phyloP scores from a whole-genome alignment of 2,113 vertebrate genomes.

The Glaucomys volans region DNA sequence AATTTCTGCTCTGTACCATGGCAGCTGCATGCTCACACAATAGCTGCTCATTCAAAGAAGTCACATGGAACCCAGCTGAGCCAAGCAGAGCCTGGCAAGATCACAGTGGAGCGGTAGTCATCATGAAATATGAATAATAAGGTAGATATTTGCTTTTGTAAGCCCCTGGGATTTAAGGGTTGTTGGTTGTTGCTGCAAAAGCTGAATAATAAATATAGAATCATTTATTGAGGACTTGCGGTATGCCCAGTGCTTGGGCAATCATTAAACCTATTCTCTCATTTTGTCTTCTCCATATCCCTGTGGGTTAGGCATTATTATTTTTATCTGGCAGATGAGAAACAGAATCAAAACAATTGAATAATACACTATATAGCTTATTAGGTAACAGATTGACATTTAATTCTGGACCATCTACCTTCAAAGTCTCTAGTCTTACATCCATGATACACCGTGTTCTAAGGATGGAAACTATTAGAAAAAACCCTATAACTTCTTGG shows the following conservation, averaged over 20 bases:
- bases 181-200: not conserved
- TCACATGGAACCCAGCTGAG: not conserved
- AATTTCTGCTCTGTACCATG: not conserved
- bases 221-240: not conserved
- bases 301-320: not conserved
- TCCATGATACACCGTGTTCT: not conserved
- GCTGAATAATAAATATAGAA: not conserved
- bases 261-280: not conserved
- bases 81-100: not conserved
- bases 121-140: not conserved
- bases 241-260: not conserved
- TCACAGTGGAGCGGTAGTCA: not conserved
- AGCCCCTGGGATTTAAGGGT: not conserved
- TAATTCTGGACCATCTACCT: not conserved
- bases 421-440: not conserved
- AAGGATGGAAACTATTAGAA: not conserved
- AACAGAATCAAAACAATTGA: not conserved
- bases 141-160: constrained; percentile 38
- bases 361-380: not conserved
- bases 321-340: not conserved
- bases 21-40: not conserved
- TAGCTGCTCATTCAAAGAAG: not conserved
- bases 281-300: not conserved
- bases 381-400: not conserved
- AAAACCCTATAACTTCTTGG: not conserved